Conservation (phyloP, 2,888 invertebrate genomes). For the Bombylius major region DNA sequence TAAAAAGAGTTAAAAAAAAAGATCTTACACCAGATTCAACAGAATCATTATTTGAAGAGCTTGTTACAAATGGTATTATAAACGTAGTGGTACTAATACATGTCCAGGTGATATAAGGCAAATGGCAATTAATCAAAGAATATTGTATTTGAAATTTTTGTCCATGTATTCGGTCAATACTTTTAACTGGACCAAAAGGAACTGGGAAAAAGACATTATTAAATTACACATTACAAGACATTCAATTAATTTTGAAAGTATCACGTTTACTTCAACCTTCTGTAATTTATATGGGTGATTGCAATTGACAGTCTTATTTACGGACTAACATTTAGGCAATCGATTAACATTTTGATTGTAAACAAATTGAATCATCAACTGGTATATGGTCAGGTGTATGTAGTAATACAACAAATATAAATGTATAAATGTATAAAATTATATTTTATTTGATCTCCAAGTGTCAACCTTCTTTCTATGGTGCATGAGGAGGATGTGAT, state of each 20-base stretch:
- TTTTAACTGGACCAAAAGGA: slow-evolving; percentile 69
- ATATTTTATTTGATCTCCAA: too few relatives aligned
- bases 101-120: slow-evolving; percentile 66
- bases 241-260: slow-evolving; percentile 84
- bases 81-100: slow-evolving; percentile 42
- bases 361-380: too few relatives aligned
- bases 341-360: too few relatives aligned
- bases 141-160: slow-evolving; percentile 67
- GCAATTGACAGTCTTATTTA: too few relatives aligned
- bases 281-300: slow-evolving; percentile 70
- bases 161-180: slow-evolving; percentile 63
- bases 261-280: slow-evolving; percentile 76
- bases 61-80: slow-evolving; percentile 83
- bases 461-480: too few relatives aligned
- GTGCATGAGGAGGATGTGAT: too few relatives aligned
- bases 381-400: too few relatives aligned
- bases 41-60: slow-evolving; percentile 84
- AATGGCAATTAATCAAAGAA: slow-evolving; percentile 73
- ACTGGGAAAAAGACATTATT: slow-evolving; percentile 82
- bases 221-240: slow-evolving; percentile 80
- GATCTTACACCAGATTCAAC: slow-evolving; percentile 84
- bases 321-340: too few relatives aligned
- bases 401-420: too few relatives aligned
- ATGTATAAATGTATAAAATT: too few relatives aligned
- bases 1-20: slow-evolving; percentile 86